Base-by-base conservation (phyloP, 2,888 invertebrate species). In the Trichopria drosophilae region DNA sequence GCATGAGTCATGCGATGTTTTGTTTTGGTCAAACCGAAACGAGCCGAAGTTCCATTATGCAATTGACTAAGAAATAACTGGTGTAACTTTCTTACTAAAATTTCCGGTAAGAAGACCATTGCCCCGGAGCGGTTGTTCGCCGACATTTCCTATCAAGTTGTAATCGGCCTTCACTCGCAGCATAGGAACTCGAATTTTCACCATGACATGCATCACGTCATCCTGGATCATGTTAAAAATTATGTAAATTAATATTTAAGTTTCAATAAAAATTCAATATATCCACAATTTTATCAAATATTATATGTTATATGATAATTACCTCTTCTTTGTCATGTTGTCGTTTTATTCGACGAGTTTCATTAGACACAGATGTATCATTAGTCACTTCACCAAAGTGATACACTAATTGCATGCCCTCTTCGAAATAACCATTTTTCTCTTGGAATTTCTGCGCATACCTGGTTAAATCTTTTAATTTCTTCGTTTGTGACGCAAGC, bases 201-300 rank as follows among this genome's bases (percentile, higher is more conserved):
- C 53, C 23, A 71, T 67, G 40, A 73, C 67, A 55, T 72, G 73
- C 69, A 75, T 73, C 51, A 71, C 63, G 52, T 74, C 72, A n/a
- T 73, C 73, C 73, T 74, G 55, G 40, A 51, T 45, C 10, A 24
- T 9, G 6, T 28, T 26, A 9, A 43, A 9, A 32, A 28, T 32
- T 28, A 16, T 15, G 12, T 20, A 12, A 36, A 35, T 24, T 9
- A 24, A 9, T 24, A 24, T 10, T 24, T 24, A 24, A 9, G 24
- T 24, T 9, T 24, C 10, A 24, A 24, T 9, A 24, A 24, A 9
- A 9, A 9, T 24, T 24, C 10, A 24, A 51, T 18, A 50, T 51
- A 53, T 49, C 36, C 34, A 56, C 45, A 44, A 31, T 50, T 53
- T 53, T 52, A 15, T 35, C 24, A 39, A 24, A 18, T 34, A n/a